Percentiles rank a stretch among this genome's conserved stretches.
Evolutionary conservation across 2,113 vertebrate genomes (phyloP).

Genomic region (Pterocles burchelli): DNA sequence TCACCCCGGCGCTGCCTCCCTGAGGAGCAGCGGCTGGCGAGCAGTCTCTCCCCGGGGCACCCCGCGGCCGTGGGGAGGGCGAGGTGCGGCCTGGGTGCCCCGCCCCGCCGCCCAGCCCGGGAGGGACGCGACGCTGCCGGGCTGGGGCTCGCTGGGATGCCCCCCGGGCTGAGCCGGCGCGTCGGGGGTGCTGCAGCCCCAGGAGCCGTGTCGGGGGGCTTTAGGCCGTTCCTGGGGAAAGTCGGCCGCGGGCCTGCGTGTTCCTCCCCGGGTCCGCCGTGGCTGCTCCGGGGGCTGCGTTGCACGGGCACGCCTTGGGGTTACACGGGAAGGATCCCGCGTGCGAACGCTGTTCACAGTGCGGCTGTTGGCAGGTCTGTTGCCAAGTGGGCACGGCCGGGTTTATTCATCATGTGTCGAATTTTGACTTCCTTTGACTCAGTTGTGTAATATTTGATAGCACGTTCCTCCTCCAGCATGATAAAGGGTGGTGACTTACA

Average conservation of each 20-base stretch:
- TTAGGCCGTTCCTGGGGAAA: neutral
- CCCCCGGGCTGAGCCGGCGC: neutral
- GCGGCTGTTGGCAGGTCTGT: accelerated
- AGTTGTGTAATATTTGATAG: neutral
- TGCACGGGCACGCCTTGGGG: accelerated
- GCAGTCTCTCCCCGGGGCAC: neutral
- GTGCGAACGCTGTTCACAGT: accelerated
- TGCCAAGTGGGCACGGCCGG: neutral
- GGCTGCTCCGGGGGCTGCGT: neutral
- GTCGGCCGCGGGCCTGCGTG: neutral
- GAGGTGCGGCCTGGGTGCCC: neutral
- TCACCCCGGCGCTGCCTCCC: accelerated
- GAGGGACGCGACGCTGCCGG: neutral
- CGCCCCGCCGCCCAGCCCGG: neutral
- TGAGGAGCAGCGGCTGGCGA: neutral
- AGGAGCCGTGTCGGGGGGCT: neutral
- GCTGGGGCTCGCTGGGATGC: neutral
- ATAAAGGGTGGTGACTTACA: neutral
- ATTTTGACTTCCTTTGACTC: neutral
- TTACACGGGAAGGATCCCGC: accelerated
- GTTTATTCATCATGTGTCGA: neutral
- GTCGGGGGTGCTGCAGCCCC: neutral
- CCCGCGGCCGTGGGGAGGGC: neutral
- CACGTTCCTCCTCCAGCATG: neutral
- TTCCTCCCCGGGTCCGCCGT: neutral